A percentile compares a stretch with the other conserved stretches of the same genome.
Conservation (phyloP, 1,140 invertebrate species). For the Helicoverpa zea region DNA sequence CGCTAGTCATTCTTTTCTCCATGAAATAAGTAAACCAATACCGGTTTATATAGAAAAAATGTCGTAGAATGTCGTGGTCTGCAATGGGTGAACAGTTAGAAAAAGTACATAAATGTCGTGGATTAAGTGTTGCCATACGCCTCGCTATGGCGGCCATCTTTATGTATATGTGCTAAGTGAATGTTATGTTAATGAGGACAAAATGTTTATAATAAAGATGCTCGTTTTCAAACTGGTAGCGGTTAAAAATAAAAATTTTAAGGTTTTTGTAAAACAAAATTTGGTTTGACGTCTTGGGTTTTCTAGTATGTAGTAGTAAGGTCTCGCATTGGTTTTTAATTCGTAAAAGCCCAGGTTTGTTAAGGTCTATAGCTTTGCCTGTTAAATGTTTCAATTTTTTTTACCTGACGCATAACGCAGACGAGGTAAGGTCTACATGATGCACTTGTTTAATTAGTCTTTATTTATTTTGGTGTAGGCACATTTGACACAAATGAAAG, state of each 20-base stretch:
- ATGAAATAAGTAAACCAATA: not conserved
- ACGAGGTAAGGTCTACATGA: too few species aligned
- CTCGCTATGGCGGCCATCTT: slow-evolving; percentile 17
- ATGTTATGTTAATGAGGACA: slow-evolving; percentile 39
- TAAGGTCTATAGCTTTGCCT: too few species aligned
- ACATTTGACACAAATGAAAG: too few species aligned
- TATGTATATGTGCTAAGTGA: slow-evolving; percentile 37
- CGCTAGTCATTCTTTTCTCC: too few species aligned
- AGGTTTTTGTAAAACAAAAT: not conserved
- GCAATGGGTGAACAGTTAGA: slow-evolving; percentile 38
- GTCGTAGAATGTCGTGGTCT: slow-evolving; percentile 33
- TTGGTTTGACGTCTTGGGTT: slow-evolving; percentile 8
- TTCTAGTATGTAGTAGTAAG: not conserved
- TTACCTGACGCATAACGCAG: too few species aligned
- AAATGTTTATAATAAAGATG: slow-evolving; percentile 24
- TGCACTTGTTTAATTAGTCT: too few species aligned
- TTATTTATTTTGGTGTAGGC: too few species aligned
- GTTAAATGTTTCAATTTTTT: too few species aligned
- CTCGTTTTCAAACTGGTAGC: slow-evolving; percentile 16
- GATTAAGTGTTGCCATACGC: slow-evolving; percentile 31
- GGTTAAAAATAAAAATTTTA: too few species aligned
- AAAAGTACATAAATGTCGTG: slow-evolving; percentile 30
- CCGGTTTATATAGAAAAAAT: slow-evolving; percentile 32
- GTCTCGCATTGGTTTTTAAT: not conserved
- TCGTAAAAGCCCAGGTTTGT: too few species aligned